These are phyloP conservation scores for Podargus strigoides DNA, from an alignment of 2,797 vertebrate genomes.

Conservation along the genomic window DNA sequence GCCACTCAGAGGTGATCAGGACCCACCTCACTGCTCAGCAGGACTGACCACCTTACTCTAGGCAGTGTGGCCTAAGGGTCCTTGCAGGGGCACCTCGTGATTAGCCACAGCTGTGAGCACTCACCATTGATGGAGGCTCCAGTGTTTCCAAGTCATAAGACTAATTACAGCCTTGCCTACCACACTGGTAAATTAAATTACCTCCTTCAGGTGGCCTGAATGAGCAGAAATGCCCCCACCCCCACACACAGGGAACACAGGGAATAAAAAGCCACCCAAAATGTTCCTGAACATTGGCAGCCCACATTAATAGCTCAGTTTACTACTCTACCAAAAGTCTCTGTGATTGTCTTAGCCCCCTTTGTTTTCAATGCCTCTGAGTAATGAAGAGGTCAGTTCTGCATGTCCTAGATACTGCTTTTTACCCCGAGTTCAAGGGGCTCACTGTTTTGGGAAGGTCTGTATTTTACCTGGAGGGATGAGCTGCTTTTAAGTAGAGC, in stretches of 20 bases:
- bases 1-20: fast-evolving
- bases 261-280: neutral
- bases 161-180: neutral
- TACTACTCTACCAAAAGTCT: neutral
- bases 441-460: neutral
- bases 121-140: neutral
- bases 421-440: neutral
- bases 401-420: neutral
- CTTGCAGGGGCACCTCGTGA: neutral
- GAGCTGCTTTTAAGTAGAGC: neutral
- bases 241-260: neutral
- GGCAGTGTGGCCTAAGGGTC: fast-evolving
- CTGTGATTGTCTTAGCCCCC: neutral
- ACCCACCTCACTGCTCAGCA: neutral
- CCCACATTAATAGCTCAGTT: neutral
- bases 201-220: neutral
- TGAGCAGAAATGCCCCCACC: neutral
- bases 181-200: neutral
- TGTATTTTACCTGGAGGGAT: neutral
- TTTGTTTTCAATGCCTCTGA: neutral
- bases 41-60: fast-evolving
- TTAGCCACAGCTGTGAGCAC: neutral
- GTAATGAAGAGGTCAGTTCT: neutral
- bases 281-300: too few species aligned
- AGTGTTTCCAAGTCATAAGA: neutral